Conservation (phyloP, 2,113 vertebrate species). For the Lipophrys pholis region DNA sequence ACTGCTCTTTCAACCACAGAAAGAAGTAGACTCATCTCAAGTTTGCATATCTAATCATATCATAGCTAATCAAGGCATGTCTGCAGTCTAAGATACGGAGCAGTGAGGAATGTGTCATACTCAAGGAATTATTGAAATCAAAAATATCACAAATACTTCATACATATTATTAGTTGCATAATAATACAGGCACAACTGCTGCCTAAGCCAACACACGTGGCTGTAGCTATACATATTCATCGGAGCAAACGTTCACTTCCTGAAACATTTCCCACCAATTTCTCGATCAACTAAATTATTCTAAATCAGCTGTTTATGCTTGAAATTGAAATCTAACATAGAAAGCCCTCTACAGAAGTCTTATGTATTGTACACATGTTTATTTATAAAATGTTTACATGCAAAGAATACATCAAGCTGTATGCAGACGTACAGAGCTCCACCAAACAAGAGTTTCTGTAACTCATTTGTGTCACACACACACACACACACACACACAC, state of each 20-base stretch:
- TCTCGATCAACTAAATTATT: no score
- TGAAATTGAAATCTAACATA: no score
- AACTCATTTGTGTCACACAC: constrained; percentile 15
- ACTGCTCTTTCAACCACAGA: constrained; percentile 4
- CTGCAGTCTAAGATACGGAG: constrained; percentile 17
- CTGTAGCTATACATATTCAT: no score
- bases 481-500: no score
- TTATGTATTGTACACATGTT: no score
- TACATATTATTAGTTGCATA: no score
- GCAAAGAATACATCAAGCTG: background rate
- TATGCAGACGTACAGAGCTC: background rate
- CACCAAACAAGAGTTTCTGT: background rate
- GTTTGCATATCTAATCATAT: constrained; percentile 1
- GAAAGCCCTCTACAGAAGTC: no score
- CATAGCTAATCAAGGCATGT: constrained; percentile 31
- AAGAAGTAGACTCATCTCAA: constrained; percentile 1
- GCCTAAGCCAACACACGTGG: no score
- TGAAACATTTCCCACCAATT: no score
- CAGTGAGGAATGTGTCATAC: constrained; percentile 16
- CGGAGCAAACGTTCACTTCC: no score
- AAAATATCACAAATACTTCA: background rate
- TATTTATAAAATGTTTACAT: background rate
- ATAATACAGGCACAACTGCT: no score
- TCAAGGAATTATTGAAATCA: background rate
- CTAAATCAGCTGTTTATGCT: no score